Evolutionary conservation across 2,797 vertebrate genomes (phyloP).

Genomic region (Aplochiton taeniatus): DNA sequence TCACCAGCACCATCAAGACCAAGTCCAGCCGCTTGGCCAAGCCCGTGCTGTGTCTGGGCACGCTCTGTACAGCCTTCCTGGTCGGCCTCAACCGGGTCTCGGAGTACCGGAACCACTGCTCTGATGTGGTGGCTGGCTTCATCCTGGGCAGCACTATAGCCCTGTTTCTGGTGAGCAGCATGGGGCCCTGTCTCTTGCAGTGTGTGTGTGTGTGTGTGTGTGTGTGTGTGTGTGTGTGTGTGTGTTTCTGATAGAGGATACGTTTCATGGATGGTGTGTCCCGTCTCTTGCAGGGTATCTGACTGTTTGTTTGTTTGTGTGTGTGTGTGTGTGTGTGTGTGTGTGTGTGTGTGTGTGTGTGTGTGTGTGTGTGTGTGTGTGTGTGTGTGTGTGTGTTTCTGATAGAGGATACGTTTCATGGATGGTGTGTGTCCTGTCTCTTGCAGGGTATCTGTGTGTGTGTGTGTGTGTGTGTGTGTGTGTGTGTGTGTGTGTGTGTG

Average conservation of each 20-base stretch:
- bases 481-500: neutral
- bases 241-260: no score
- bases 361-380: no score
- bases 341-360: no score
- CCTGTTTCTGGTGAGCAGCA: slow-evolving; percentile 87
- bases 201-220: no score
- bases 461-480: no score
- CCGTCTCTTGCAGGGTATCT: slow-evolving; percentile 86
- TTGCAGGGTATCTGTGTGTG: slow-evolving; percentile 91
- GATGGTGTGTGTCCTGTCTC: neutral
- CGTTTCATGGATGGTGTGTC: no score
- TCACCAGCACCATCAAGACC: slow-evolving; percentile 98
- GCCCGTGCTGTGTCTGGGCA: slow-evolving; percentile 92
- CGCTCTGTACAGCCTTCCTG: slow-evolving; percentile 93
- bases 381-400: no score
- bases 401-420: no score
- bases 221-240: no score
- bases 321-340: neutral
- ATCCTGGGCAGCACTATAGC: slow-evolving; percentile 90
- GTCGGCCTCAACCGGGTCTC: slow-evolving; percentile 95
- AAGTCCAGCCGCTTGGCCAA: slow-evolving; percentile 97
- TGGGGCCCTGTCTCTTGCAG: no score
- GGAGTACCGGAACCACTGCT: slow-evolving; percentile 96
- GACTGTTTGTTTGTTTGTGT: no score
- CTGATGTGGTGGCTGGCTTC: slow-evolving; percentile 93